Evolutionary conservation across 2,113 vertebrate species (phyloP).

Genomic region (Chiloscyllium plagiosum): DNA sequence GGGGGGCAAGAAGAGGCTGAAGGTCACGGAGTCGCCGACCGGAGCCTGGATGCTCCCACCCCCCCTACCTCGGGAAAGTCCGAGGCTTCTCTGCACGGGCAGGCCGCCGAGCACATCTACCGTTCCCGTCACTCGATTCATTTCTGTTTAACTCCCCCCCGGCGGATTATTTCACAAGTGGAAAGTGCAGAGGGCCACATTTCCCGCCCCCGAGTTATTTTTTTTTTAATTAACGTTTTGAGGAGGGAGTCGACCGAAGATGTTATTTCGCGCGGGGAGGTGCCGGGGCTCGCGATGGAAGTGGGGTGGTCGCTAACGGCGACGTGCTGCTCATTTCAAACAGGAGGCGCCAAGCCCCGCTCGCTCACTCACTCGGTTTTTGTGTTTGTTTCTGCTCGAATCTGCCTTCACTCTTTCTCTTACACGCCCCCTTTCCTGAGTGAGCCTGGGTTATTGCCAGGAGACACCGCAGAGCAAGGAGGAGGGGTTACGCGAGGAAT

Average conservation of each 20-base stretch:
- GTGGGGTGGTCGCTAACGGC: not conserved
- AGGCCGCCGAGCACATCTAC: not conserved
- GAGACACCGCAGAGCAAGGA: not conserved
- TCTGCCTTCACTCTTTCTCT: not conserved
- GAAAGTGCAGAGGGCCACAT: not conserved
- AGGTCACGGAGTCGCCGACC: not conserved
- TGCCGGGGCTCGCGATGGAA: not conserved
- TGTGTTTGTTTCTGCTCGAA: not conserved
- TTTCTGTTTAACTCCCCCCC: not conserved
- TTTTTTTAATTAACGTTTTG: not conserved
- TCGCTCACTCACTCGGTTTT: not conserved
- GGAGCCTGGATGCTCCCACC: not conserved
- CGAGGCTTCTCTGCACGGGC: not conserved
- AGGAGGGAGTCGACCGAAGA: not conserved
- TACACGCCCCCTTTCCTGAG: not conserved
- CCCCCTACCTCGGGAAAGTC: constrained; percentile 11
- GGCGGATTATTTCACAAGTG: not conserved
- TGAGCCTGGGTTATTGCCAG: not conserved
- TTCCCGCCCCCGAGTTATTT: not conserved
- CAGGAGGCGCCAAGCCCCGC: no score
- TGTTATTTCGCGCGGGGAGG: no score
- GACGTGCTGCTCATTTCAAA: not conserved
- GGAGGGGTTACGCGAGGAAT: not conserved
- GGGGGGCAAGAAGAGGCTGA: not conserved
- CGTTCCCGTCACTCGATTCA: not conserved